Evolutionary conservation across 2,888 invertebrate genomes (phyloP), one percentile per base, ranked within the genome.

Genomic region (Hirtodrosophila confusa): DNA sequence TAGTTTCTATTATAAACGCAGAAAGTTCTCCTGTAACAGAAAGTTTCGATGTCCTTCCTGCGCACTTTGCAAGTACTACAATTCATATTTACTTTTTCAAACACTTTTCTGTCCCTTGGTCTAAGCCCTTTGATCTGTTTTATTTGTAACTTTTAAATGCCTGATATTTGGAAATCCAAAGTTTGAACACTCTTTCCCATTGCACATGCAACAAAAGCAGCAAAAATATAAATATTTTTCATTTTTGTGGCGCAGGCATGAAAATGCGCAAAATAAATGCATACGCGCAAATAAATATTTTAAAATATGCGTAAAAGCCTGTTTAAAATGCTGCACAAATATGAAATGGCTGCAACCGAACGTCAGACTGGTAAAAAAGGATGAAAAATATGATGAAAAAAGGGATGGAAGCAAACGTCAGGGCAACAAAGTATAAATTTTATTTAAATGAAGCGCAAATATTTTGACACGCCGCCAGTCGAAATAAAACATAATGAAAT

Each of bases 401-500:
- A 3, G 6, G 3, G 1, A 5, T 27, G 27, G 27, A 5, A 27
- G 27, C 27, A 27, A 27, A 27, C 27, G 27, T 27, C 27, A 27
- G 27, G 5, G 27, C 27, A 27, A 27, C 27, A 27, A 27, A 2
- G 27, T 27, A 3, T 8, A 55, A 87, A 88, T 70, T 86, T 85
- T 86, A 88, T 87, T 88, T 82, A 85, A 88, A 88, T 88, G 47
- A 84, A 87, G 74, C 63, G 86, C 69, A 85, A 85, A 85, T 86
- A 85, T 85, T 85, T 87, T 87, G 79, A 82, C 82, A 85, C 75
- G 61, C 45, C 48, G 47, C 44, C 69, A 49, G 23, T 29, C 6
- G 23, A 74, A 75, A 74, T 51, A 44, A 57, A 68, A 47, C 41
- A 49, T 55, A 58, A 66, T 49, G 35, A 78, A 49, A 67, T 41